phyloP scores from a whole-genome alignment of 2,113 vertebrate species.

The Crypturellus undulatus region DNA sequence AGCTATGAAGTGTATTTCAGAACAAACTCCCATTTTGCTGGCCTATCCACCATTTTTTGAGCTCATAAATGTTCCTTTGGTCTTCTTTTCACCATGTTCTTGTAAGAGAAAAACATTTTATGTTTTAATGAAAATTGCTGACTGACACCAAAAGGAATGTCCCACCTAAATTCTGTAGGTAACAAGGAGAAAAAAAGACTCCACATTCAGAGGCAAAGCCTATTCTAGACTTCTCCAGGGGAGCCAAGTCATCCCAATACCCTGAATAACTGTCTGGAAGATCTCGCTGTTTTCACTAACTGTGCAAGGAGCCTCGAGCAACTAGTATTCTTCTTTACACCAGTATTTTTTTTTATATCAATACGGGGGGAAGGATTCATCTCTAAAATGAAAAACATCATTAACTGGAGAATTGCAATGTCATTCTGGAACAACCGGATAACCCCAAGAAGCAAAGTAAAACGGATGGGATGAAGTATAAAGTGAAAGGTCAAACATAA shows the following conservation, averaged over 20 bases:
- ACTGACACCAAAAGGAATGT: background rate
- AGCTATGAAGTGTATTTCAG: background rate
- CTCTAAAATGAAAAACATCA: background rate
- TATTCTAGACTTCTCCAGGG: background rate
- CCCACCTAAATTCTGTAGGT: background rate
- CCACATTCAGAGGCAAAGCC: background rate
- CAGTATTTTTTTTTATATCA: background rate
- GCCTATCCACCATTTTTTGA: background rate
- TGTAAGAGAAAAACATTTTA: background rate
- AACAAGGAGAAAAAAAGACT: background rate
- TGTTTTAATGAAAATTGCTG: background rate
- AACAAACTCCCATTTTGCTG: background rate
- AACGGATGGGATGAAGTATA: background rate
- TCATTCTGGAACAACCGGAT: background rate
- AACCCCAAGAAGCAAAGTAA: background rate
- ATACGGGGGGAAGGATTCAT: background rate
- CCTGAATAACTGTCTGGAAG: background rate
- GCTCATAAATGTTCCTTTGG: fast-evolving
- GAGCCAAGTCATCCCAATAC: background rate
- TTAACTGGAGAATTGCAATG: background rate
- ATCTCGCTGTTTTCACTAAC: background rate
- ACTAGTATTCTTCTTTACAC: background rate
- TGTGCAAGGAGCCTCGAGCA: background rate
- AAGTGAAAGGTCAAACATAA: background rate
- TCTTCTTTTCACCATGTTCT: background rate